A percentile compares a stretch with the other conserved stretches of the same genome.
These are phyloP conservation scores for Opisthograptis luteolata DNA, from an alignment of 2,888 invertebrate species.

Conservation along the genomic window DNA sequence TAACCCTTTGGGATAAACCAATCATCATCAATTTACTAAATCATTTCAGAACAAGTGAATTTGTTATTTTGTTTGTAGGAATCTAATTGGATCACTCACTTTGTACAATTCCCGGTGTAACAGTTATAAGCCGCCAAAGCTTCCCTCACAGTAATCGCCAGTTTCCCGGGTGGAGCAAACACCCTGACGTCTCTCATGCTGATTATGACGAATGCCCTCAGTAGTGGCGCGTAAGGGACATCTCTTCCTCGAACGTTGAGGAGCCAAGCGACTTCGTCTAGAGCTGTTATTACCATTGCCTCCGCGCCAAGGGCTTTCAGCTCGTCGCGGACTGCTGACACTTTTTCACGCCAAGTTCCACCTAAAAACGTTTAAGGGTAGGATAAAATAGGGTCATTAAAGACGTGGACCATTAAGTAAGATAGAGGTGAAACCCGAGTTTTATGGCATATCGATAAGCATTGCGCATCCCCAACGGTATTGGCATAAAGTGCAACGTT, in stretches of 20 bases:
- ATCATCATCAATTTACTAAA: too few species aligned
- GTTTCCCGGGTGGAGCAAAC: conserved; percentile 88
- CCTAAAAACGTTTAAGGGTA: conserved; percentile 80
- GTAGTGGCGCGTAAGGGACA: conserved; percentile 91
- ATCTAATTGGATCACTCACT: too few species aligned
- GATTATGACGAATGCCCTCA: conserved; percentile 90
- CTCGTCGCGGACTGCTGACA: conserved; percentile 86
- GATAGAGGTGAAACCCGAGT: too few species aligned
- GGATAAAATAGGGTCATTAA: background rate
- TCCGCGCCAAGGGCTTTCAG: conserved; percentile 86
- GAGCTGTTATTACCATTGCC: conserved; percentile 92
- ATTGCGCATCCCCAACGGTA: too few species aligned
- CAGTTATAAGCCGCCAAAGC: conserved; percentile 85
- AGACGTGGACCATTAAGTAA: too few species aligned
- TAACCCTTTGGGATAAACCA: conserved; percentile 79
- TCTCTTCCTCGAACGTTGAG: conserved; percentile 95
- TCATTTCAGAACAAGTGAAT: too few species aligned
- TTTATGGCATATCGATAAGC: too few species aligned
- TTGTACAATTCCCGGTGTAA: conserved; percentile 82
- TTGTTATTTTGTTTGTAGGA: too few species aligned
- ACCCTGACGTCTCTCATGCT: conserved; percentile 87
- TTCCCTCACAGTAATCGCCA: conserved; percentile 81
- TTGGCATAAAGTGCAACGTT: too few species aligned
- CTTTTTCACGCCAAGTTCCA: conserved; percentile 90
- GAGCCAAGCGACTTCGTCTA: conserved; percentile 94